These are phyloP conservation scores for Ferdinandea cuprea DNA, from an alignment of 2,888 invertebrate species.

Conservation along the genomic window DNA sequence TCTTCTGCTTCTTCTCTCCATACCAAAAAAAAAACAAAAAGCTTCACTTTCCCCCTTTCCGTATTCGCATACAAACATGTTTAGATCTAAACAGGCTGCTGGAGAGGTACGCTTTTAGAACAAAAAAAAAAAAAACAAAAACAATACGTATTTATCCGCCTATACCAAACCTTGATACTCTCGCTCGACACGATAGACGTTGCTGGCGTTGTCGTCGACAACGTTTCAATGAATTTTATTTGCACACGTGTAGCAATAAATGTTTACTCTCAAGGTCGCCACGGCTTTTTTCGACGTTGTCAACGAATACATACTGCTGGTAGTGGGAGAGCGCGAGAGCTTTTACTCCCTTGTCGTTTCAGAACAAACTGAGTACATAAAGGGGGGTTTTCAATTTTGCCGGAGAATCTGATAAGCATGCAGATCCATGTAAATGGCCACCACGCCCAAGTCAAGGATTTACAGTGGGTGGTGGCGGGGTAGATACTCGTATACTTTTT, in stretches of 20 bases:
- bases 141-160: neutral
- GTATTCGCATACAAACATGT: conserved; percentile 11
- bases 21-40: conserved; percentile 43
- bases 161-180: conserved; percentile 9
- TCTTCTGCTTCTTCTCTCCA: conserved; percentile 35
- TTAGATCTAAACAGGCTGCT: neutral
- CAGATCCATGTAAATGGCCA: conserved; percentile 45
- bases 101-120: neutral
- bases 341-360: conserved; percentile 17
- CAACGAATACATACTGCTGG: neutral
- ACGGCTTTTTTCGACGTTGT: conserved; percentile 47
- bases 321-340: conserved; percentile 20
- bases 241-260: conserved; percentile 82
- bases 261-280: conserved; percentile 81
- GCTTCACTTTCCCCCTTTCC: conserved; percentile 19
- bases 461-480: neutral
- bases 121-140: conserved; percentile 1
- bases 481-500: neutral
- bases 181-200: neutral
- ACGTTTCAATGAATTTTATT: conserved; percentile 76
- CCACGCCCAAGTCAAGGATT: conserved; percentile 52
- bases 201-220: conserved; percentile 42
- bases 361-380: neutral
- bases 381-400: neutral
- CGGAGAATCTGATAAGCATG: conserved; percentile 23